Evolutionary conservation across 1,140 invertebrate genomes (phyloP).

Genomic region (Sogatella furcifera): DNA sequence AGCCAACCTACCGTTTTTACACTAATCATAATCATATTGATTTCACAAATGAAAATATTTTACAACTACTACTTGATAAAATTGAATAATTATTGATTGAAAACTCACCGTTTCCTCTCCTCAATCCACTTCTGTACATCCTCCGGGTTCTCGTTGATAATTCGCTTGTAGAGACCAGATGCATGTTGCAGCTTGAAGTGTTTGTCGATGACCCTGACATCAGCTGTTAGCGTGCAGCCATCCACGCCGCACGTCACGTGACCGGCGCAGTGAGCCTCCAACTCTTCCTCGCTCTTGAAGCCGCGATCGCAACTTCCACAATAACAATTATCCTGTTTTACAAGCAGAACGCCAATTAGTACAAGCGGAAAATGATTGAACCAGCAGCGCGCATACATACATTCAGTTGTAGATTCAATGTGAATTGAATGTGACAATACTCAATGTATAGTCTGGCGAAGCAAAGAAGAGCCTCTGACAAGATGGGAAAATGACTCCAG

Average conservation of each 20-base stretch:
- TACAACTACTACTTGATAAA: no score
- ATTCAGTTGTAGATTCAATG: no score
- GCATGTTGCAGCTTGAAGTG: conserved; percentile 72
- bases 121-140: conserved; percentile 72
- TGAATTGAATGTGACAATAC: no score
- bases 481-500: no score
- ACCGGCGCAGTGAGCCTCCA: conserved; percentile 50
- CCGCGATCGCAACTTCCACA: conserved; percentile 69
- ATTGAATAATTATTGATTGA: background rate
- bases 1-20: no score
- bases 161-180: conserved; percentile 62
- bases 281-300: conserved; percentile 44
- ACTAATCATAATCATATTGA: no score
- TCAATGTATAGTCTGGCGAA: no score
- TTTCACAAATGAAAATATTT: no score
- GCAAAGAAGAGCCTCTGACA: no score
- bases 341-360: background rate
- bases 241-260: conserved; percentile 67
- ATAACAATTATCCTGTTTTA: conserved; percentile 29
- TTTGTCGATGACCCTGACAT: conserved; percentile 62
- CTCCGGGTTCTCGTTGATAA: conserved; percentile 60
- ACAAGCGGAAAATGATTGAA: no score
- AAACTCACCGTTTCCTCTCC: conserved; percentile 56
- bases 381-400: no score
- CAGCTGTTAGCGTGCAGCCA: conserved; percentile 68